Percentiles rank a stretch among this genome's conserved stretches.
Conservation (phyloP, 2,797 vertebrate genomes). For the Poecilia velifera region DNA sequence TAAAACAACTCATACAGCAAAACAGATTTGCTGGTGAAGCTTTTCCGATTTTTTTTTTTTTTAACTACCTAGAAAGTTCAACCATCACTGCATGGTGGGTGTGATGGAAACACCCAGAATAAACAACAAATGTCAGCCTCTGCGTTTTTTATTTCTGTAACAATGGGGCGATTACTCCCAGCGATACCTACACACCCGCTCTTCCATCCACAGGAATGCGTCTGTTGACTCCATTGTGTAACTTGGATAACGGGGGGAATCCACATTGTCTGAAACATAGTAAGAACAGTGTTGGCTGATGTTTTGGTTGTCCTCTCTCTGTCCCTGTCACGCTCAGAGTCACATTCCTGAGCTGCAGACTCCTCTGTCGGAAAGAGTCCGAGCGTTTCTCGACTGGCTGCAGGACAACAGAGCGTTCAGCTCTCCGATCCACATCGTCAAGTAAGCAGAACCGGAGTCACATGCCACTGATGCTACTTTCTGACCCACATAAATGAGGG, state of each 20-base stretch:
- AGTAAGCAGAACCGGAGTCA: slow-evolving; percentile 82
- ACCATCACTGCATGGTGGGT: slow-evolving; percentile 24
- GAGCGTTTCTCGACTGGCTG: slow-evolving; percentile 93
- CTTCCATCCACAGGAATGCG: slow-evolving; percentile 36
- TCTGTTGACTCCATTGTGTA: slow-evolving; percentile 15
- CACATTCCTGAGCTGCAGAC: slow-evolving; percentile 92
- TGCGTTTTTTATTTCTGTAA: slow-evolving; percentile 40
- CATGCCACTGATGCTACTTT: neutral
- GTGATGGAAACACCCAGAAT: slow-evolving; percentile 29
- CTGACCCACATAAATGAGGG: neutral
- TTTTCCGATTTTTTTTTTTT: slow-evolving; percentile 3
- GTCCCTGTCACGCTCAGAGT: slow-evolving; percentile 73
- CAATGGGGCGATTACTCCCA: slow-evolving; percentile 21
- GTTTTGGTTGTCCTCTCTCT: slow-evolving; percentile 30
- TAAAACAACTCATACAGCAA: slow-evolving; percentile 28
- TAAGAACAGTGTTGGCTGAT: slow-evolving; percentile 36
- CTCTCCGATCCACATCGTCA: slow-evolving; percentile 87
- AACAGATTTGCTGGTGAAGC: slow-evolving; percentile 48
- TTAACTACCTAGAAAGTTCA: slow-evolving; percentile 39
- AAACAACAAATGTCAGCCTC: slow-evolving; percentile 37
- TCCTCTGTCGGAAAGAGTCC: slow-evolving; percentile 85
- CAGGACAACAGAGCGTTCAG: slow-evolving; percentile 88
- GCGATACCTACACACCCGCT: slow-evolving; percentile 16
- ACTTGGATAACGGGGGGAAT: slow-evolving; percentile 3
- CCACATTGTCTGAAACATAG: neutral